Conservation (phyloP, 2,113 vertebrate species). For the Pseudorasbora parva region DNA sequence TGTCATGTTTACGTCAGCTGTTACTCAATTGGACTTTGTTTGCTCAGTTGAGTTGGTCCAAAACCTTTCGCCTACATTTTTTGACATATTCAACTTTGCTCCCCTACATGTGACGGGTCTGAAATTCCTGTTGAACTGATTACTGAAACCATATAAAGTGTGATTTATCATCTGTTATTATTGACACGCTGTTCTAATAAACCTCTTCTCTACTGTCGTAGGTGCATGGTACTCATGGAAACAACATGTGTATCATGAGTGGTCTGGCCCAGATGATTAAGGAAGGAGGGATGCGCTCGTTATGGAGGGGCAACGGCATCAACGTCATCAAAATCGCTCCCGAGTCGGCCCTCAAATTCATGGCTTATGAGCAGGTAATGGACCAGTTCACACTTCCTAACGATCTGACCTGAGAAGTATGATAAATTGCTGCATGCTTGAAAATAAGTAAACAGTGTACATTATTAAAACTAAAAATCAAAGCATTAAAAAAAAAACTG, state of each 20-base stretch:
- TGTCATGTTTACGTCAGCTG: slow-evolving; percentile 51
- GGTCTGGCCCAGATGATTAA: slow-evolving; percentile 93
- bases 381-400: background rate
- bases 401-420: background rate
- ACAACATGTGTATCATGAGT: slow-evolving; percentile 92
- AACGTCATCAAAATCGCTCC: slow-evolving; percentile 95
- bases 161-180: background rate
- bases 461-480: too few relatives aligned
- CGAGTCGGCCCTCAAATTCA: slow-evolving; percentile 94
- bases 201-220: slow-evolving; percentile 58
- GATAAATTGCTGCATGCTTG: background rate
- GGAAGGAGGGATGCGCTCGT: slow-evolving; percentile 85
- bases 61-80: slow-evolving; percentile 4
- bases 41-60: background rate
- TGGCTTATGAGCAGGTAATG: slow-evolving; percentile 95
- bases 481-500: too few relatives aligned
- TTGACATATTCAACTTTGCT: slow-evolving; percentile 5
- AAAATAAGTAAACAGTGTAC: too few relatives aligned
- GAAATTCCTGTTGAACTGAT: background rate
- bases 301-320: slow-evolving; percentile 94
- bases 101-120: background rate
- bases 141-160: background rate
- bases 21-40: slow-evolving; percentile 38
- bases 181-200: background rate
- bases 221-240: slow-evolving; percentile 91